Conservation (phyloP, 1,140 invertebrate species). For the Meloidogyne floridensis region DNA sequence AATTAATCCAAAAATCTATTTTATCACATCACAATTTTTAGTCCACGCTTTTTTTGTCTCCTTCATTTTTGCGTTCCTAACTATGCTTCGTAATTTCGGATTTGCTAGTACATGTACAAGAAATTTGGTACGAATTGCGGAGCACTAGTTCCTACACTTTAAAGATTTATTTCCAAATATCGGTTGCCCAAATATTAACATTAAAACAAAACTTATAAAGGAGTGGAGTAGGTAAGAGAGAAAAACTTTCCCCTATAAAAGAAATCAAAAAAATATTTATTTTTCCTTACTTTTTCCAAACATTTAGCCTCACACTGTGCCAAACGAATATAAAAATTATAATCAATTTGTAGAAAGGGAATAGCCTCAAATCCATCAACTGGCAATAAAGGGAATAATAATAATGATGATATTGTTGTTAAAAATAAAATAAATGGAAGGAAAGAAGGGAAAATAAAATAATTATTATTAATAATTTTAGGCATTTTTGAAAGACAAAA, state of each 20-base stretch:
- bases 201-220: too few species aligned
- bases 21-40: too few species aligned
- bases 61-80: too few species aligned
- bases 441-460: background rate
- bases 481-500: background rate
- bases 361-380: slow-evolving; percentile 46
- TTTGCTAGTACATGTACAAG: too few species aligned
- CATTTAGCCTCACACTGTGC: slow-evolving; percentile 54
- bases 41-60: too few species aligned
- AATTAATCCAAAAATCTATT: too few species aligned
- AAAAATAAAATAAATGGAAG: slow-evolving; percentile 15
- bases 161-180: too few species aligned
- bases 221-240: background rate
- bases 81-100: too few species aligned
- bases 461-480: too few species aligned
- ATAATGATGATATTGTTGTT: background rate
- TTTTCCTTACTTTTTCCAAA: slow-evolving; percentile 41
- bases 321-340: slow-evolving; percentile 41
- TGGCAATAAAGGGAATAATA: background rate
- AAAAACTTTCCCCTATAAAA: background rate
- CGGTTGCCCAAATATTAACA: too few species aligned
- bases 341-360: slow-evolving; percentile 50
- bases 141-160: too few species aligned
- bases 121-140: too few species aligned
- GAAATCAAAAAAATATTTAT: background rate